Percentiles rank a stretch among this genome's conserved stretches.
These are phyloP conservation scores for Nicator chloris DNA, from an alignment of 2,113 vertebrate genomes.

Conservation along the genomic window DNA sequence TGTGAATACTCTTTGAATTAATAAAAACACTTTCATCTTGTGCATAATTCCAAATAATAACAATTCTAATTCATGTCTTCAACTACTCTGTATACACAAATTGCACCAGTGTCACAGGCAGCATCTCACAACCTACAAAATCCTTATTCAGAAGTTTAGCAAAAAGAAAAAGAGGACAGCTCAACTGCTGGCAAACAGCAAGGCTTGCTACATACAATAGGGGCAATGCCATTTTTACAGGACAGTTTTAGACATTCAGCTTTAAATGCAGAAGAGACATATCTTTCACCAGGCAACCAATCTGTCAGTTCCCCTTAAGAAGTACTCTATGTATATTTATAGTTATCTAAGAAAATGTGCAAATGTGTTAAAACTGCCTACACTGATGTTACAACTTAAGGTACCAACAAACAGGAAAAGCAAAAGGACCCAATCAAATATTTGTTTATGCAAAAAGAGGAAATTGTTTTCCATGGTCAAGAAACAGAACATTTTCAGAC, in stretches of 20 bases:
- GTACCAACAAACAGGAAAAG: not conserved
- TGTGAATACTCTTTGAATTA: not conserved
- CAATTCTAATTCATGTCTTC: not conserved
- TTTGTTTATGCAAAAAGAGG: not conserved
- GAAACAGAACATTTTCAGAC: not conserved
- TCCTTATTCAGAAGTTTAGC: not conserved
- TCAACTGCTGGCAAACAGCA: not conserved
- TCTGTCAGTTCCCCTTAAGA: not conserved
- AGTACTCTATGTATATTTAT: not conserved
- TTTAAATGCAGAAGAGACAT: not conserved
- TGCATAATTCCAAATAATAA: not conserved
- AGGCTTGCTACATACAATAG: not conserved
- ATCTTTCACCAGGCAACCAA: not conserved
- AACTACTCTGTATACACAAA: not conserved
- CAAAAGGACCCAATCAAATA: not conserved
- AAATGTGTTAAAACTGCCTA: not conserved
- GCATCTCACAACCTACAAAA: not conserved
- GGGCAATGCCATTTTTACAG: not conserved
- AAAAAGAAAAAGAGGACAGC: not conserved
- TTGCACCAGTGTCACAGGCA: not conserved
- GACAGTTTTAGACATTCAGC: not conserved
- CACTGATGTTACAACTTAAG: not conserved
- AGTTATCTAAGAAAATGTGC: not conserved
- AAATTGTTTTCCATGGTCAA: not conserved
- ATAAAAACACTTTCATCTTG: not conserved